These are phyloP conservation scores for Ancistrus triradiatus DNA, from an alignment of 2,113 vertebrate species.

Conservation along the genomic window DNA sequence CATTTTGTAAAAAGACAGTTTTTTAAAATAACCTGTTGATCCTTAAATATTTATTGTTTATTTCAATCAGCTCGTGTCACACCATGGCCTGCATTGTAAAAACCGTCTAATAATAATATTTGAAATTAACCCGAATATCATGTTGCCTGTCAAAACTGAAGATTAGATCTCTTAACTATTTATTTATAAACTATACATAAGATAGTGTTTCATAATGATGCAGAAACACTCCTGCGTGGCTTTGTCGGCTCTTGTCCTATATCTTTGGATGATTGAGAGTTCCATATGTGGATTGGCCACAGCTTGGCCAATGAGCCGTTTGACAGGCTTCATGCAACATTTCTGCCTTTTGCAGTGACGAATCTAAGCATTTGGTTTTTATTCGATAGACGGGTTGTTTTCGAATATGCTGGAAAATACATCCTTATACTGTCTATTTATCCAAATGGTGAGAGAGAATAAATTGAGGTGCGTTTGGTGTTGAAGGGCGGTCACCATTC, in stretches of 20 bases:
- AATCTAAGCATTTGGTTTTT: not conserved
- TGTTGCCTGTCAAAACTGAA: not conserved
- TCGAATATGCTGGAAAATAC: not conserved
- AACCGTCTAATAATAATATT: not conserved
- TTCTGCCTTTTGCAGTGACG: slow-evolving; percentile 18
- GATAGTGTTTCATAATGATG: not conserved
- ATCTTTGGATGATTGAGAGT: slow-evolving; percentile 12
- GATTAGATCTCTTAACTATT: not conserved
- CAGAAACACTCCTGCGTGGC: not conserved
- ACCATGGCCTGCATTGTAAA: not conserved
- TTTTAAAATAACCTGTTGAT: no score
- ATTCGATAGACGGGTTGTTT: not conserved
- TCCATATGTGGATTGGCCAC: slow-evolving; percentile 32
- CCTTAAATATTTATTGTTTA: no score
- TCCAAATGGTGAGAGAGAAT: not conserved
- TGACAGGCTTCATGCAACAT: slow-evolving; percentile 36
- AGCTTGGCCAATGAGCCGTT: slow-evolving; percentile 26
- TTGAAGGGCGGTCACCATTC: not conserved
- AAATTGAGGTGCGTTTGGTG: slow-evolving; percentile 5
- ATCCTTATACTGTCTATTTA: not conserved
- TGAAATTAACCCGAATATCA: not conserved
- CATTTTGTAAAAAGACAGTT: no score
- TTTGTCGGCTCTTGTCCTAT: slow-evolving; percentile 3
- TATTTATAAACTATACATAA: not conserved
- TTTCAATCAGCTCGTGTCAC: no score